These are phyloP conservation scores for Apis dorsata DNA, from an alignment of 1,140 invertebrate genomes.

Conservation along the genomic window DNA sequence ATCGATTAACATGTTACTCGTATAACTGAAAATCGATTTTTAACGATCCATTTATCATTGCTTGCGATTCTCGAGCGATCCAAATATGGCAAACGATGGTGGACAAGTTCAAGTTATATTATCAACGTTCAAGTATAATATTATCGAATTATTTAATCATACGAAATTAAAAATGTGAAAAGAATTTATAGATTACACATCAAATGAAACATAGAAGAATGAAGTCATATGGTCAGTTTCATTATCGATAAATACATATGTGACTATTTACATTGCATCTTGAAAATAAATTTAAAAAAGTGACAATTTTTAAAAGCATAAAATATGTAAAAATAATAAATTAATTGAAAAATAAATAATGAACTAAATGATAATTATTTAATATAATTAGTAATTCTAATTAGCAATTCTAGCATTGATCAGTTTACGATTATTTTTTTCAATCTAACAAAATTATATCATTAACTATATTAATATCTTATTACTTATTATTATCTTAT, in stretches of 20 bases:
- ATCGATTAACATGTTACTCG: background rate
- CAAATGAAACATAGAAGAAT: constrained; percentile 18
- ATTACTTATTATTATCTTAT: too few species aligned
- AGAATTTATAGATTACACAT: background rate
- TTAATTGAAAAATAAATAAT: background rate
- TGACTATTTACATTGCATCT: background rate
- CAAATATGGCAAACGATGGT: background rate
- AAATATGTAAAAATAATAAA: background rate
- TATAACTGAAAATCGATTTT: background rate
- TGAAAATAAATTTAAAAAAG: too few species aligned
- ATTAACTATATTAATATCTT: background rate
- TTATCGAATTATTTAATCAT: background rate
- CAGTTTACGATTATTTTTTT: background rate
- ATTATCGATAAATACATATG: background rate
- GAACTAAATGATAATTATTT: background rate
- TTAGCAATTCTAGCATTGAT: background rate
- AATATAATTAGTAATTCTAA: background rate
- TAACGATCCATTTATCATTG: background rate
- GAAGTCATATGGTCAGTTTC: background rate
- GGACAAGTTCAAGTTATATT: background rate
- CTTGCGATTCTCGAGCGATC: background rate
- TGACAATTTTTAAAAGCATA: background rate
- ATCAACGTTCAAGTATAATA: background rate
- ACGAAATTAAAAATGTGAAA: constrained; percentile 23
- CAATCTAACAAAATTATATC: background rate